Evolutionary conservation across 2,797 vertebrate genomes (phyloP).

Genomic region (Hafferia zeledoni): DNA sequence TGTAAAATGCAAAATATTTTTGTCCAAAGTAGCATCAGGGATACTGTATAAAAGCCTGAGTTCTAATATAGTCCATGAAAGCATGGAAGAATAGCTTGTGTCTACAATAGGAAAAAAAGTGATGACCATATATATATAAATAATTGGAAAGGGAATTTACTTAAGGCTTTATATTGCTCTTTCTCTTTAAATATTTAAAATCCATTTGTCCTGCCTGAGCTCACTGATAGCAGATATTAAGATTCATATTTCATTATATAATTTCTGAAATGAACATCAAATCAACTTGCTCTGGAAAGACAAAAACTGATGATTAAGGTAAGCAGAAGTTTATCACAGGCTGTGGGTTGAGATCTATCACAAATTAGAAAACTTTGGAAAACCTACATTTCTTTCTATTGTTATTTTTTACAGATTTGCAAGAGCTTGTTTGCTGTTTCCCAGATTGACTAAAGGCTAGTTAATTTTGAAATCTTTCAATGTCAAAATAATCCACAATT

Average conservation of each 20-base stretch:
- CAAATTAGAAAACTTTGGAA: neutral
- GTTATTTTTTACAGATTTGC: neutral
- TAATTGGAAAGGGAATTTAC: conserved; percentile 13
- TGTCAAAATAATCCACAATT: neutral
- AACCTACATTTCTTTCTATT: neutral
- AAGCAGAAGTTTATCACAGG: neutral
- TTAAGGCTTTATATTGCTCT: neutral
- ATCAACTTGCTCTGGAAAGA: neutral
- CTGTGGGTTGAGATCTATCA: neutral
- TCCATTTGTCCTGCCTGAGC: neutral
- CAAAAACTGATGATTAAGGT: neutral
- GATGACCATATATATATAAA: neutral
- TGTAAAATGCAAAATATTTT: neutral
- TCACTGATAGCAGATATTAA: neutral
- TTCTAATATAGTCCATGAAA: neutral
- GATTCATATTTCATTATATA: neutral
- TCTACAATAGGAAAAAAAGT: neutral
- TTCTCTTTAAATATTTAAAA: neutral
- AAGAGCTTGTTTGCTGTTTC: neutral
- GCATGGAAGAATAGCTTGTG: conserved; percentile 1
- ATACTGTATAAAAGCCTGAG: neutral
- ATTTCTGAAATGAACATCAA: neutral
- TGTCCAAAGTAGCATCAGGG: neutral
- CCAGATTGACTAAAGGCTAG: neutral
- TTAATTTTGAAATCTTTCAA: neutral